These are phyloP conservation scores for Mycteria americana DNA, from an alignment of 2,797 vertebrate genomes.

Conservation along the genomic window DNA sequence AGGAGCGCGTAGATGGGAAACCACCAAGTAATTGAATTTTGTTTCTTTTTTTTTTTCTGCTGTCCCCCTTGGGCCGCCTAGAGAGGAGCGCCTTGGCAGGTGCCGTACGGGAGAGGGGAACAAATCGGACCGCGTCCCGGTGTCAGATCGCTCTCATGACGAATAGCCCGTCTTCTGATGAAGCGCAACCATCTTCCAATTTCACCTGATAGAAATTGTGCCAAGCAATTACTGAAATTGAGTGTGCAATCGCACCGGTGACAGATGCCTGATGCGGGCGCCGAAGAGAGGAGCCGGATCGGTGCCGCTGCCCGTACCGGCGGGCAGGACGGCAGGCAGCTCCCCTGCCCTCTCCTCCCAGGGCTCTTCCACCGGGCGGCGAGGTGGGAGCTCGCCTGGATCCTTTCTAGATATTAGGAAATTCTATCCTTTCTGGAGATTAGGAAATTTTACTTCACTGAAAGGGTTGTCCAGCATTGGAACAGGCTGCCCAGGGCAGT, in stretches of 20 bases:
- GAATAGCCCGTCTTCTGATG: neutral
- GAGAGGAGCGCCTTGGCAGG: neutral
- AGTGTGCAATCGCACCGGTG: neutral
- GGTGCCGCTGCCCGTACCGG: neutral
- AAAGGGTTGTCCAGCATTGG: no score
- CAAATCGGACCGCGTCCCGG: accelerated
- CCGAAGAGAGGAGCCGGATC: accelerated
- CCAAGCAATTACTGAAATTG: neutral
- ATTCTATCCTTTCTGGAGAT: no score
- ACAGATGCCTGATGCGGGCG: neutral
- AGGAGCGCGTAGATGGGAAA: neutral
- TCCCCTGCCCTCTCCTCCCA: neutral
- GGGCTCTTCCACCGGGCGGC: no score
- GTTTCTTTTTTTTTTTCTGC: neutral
- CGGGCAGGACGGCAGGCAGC: neutral
- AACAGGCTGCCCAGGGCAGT: no score
- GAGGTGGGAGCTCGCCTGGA: neutral
- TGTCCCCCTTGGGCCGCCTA: neutral
- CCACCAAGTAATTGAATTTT: neutral
- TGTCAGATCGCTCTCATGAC: neutral
- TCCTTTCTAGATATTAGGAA: no score
- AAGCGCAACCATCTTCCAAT: neutral
- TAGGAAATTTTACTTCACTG: no score
- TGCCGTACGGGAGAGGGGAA: neutral
- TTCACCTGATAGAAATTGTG: neutral